Conservation (phyloP, 2,113 vertebrate species). For the Xiphias gladius region DNA sequence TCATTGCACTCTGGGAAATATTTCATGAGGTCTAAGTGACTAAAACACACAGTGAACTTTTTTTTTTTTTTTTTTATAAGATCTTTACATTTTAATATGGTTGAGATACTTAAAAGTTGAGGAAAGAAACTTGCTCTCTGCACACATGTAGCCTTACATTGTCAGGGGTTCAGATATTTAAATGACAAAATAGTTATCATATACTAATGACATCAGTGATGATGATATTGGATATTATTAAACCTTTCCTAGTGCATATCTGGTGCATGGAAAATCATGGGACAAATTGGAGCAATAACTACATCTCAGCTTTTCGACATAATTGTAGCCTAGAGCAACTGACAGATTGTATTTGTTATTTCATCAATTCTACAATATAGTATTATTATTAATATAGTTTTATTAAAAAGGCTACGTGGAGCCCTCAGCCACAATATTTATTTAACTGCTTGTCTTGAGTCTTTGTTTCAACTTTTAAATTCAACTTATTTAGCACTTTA, state of each 20-base stretch:
- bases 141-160: background rate
- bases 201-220: background rate
- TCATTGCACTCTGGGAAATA: slow-evolving; percentile 84
- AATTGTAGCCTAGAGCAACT: background rate
- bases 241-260: background rate
- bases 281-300: background rate
- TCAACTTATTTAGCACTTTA: background rate
- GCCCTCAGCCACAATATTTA: background rate
- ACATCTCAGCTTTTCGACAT: background rate
- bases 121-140: slow-evolving; percentile 55
- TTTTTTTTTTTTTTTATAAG: slow-evolving; percentile 80
- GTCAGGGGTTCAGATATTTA: background rate
- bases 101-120: slow-evolving; percentile 73
- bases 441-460: background rate
- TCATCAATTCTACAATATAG: background rate
- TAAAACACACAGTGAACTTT: slow-evolving; percentile 83
- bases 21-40: slow-evolving; percentile 87
- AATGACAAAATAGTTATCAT: background rate
- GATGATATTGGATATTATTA: background rate
- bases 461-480: background rate
- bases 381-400: background rate
- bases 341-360: background rate
- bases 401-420: background rate
- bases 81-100: slow-evolving; percentile 84
- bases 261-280: background rate